phyloP scores from a whole-genome alignment of 2,797 vertebrate species.

The Lagodon rhomboides region DNA sequence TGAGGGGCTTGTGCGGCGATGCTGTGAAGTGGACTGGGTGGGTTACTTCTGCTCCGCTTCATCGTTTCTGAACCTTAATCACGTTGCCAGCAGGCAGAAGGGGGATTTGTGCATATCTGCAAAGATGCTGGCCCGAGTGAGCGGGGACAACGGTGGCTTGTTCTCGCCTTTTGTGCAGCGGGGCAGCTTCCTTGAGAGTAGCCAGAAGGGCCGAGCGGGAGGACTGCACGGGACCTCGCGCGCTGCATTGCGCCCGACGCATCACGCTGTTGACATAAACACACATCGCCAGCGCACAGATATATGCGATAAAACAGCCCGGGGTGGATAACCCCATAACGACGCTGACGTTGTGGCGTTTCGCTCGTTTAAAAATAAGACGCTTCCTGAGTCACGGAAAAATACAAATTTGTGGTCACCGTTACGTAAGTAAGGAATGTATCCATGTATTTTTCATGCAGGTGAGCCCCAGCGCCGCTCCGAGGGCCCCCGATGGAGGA shows the following conservation, averaged over 20 bases:
- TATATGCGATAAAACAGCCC: slow-evolving; percentile 11
- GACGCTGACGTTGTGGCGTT: slow-evolving; percentile 24
- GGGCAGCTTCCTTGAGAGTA: slow-evolving; percentile 71
- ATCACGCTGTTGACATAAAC: slow-evolving; percentile 50
- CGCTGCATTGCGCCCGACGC: slow-evolving; percentile 56
- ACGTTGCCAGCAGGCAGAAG: slow-evolving; percentile 67
- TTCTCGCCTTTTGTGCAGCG: slow-evolving; percentile 71
- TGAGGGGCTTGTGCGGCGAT: slow-evolving; percentile 43
- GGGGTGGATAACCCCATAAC: slow-evolving; percentile 6
- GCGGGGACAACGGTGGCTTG: slow-evolving; percentile 80
- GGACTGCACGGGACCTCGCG: slow-evolving; percentile 56
- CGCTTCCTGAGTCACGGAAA: slow-evolving; percentile 51
- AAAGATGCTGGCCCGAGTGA: slow-evolving; percentile 79
- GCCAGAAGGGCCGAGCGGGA: slow-evolving; percentile 67
- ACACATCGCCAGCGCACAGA: slow-evolving; percentile 31
- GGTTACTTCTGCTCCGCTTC: slow-evolving; percentile 84
- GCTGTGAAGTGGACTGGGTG: slow-evolving; percentile 59
- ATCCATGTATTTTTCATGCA: slow-evolving; percentile 87
- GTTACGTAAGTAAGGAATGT: slow-evolving; percentile 80
- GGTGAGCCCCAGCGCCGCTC: slow-evolving; percentile 81
- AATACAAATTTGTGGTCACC: slow-evolving; percentile 70
- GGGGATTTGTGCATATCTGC: slow-evolving; percentile 70
- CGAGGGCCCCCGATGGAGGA: slow-evolving; percentile 80
- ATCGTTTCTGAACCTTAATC: slow-evolving; percentile 78
- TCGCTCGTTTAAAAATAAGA: slow-evolving; percentile 52